A percentile compares a stretch with the other conserved stretches of the same genome.
Evolutionary conservation across 2,888 invertebrate species (phyloP).

Genomic region (Galeruca laticollis): DNA sequence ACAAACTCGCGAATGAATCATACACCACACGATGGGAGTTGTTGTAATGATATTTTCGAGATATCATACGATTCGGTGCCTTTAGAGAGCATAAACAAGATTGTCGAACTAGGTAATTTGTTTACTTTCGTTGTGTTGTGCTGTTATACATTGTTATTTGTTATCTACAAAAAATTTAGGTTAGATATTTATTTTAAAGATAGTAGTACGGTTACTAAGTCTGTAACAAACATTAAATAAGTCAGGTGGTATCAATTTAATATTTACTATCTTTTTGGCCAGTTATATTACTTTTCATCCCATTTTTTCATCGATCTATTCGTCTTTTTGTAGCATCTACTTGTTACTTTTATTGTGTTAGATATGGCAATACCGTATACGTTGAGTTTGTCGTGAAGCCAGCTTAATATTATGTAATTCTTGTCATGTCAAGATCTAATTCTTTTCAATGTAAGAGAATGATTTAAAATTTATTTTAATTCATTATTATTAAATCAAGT

Average conservation of each 20-base stretch:
- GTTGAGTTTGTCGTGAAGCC: no score
- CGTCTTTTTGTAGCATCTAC: no score
- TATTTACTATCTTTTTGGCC: no score
- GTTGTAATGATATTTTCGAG: not conserved
- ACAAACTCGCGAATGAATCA: slow-evolving; percentile 5
- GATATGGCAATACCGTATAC: no score
- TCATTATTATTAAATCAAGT: no score
- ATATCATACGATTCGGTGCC: not conserved
- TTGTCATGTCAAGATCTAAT: no score
- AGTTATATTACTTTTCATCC: no score
- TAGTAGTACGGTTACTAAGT: not conserved
- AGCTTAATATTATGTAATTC: no score
- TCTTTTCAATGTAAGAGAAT: no score
- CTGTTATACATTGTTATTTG: not conserved
- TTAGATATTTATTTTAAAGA: not conserved
- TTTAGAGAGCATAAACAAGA: not conserved
- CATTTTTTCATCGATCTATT: no score
- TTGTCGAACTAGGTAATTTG: not conserved
- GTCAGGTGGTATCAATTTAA: not conserved
- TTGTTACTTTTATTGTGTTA: no score
- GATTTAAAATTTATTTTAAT: no score
- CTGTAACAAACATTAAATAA: not conserved
- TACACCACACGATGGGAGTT: not conserved
- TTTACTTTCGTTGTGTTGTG: not conserved
- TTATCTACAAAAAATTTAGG: not conserved